Base-by-base conservation (phyloP, 2,797 vertebrate genomes). In the Sebastes minor region DNA sequence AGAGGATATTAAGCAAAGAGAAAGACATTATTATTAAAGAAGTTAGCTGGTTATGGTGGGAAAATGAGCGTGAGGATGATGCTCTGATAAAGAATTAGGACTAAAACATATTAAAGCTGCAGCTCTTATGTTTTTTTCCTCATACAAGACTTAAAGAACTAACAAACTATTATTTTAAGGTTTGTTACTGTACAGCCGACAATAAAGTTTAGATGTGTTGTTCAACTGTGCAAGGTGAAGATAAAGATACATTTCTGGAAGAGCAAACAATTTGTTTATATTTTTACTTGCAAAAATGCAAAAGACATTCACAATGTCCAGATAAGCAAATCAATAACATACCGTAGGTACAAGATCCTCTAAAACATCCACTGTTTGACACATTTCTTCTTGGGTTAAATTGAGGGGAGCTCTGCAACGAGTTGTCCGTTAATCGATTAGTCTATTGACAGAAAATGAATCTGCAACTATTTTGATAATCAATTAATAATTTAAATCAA, bases 11-110 rank as follows among this genome's bases (percentile, higher is more conserved):
- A 46, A 70, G 60, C 14, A 4, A 83, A 73, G 30, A 76, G 27
- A 74, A 60, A 49, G n/a, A 55, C 6, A 30, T 69, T 30, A 5
- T 53, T 66, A 77, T 75, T 20, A 67, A 71, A 75, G 60, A 76
- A 68, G 82, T 71, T 0, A 64, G 7, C 6, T 64, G n/a, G 33
- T 70, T 42, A 32, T 64, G 59, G 63, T 74, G 70, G 75, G 33
- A 61, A 83, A 65, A 49, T 22, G 5, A 84, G 38, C 27, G 30
- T 3, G 49, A 56, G 5, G 14, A 38, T 9, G 59, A 66, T 10
- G 32, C 53, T 70, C 3, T 66, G 52, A 79, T 67, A 12, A 64
- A 64, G 18, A 57, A 68, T 53, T 35, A 76, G 25, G 61, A 52
- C 4, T 27, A n/a, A 60, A 62, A 75, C 61, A 49, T 49, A 20